phyloP scores from a whole-genome alignment of 1,140 invertebrate species.

The Panulirus ornatus region DNA sequence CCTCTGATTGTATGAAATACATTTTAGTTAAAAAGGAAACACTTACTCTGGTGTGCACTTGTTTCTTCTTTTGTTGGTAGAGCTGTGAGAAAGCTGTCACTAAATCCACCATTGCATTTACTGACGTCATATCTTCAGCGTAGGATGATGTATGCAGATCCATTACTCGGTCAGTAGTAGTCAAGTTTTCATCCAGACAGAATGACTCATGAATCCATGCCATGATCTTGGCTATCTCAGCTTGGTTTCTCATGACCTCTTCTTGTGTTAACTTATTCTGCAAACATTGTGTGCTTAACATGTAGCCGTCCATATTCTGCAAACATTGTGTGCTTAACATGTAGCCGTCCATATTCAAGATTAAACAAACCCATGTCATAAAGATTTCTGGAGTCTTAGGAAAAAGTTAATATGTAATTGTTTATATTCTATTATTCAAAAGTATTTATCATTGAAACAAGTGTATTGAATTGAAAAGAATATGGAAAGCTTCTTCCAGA shows the following conservation, averaged over 20 bases:
- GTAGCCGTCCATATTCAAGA: too few species aligned
- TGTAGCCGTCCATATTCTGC: too few species aligned
- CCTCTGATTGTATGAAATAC: too few species aligned
- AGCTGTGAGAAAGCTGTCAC: constrained; percentile 26
- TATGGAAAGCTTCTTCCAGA: too few species aligned
- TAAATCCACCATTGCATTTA: constrained; percentile 6
- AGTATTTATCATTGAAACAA: too few species aligned
- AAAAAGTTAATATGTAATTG: too few species aligned
- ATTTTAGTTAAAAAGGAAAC: neutral
- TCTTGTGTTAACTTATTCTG: constrained; percentile 33
- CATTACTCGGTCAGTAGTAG: neutral
- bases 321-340: neutral
- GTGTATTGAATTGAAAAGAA: too few species aligned
- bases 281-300: neutral
- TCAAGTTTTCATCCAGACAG: neutral
- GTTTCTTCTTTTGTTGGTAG: neutral
- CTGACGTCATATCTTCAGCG: neutral
- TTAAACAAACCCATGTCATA: too few species aligned
- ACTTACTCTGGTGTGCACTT: constrained; percentile 15
- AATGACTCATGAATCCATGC: constrained; percentile 19
- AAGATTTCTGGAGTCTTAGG: too few species aligned
- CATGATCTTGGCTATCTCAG: constrained; percentile 46
- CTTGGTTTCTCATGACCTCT: neutral
- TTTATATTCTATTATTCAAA: too few species aligned
- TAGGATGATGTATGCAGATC: neutral